Percentiles rank a stretch among this genome's conserved stretches.
phyloP scores from a whole-genome alignment of 2,888 invertebrate genomes.

The Idaea biselata region DNA sequence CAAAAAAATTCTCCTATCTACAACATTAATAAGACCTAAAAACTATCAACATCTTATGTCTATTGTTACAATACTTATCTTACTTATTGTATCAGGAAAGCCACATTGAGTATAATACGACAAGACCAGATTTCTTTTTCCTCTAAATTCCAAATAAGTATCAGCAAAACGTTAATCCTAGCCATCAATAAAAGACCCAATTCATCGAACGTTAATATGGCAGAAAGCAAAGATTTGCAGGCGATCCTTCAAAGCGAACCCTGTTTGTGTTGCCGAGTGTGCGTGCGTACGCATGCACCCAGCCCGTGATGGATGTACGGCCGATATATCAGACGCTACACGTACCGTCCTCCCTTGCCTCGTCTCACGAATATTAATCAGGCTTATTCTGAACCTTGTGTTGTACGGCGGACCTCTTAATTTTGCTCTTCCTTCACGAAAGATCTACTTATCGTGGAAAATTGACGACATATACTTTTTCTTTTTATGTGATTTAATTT shows the following conservation, averaged over 20 bases:
- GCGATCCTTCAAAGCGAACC: conserved; percentile 38
- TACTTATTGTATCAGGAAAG: background rate
- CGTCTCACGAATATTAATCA: conserved; percentile 60
- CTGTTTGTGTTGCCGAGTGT: conserved; percentile 32
- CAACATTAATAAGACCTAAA: background rate
- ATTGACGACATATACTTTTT: conserved; percentile 23
- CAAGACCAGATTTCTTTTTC: background rate
- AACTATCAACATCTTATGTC: background rate
- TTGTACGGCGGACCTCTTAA: conserved; percentile 44
- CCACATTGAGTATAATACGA: background rate
- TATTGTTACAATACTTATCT: background rate
- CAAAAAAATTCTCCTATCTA: background rate
- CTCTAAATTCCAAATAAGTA: conserved; percentile 17
- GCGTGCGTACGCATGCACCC: conserved; percentile 55
- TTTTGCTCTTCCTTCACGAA: conserved; percentile 40
- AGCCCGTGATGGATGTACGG: conserved; percentile 52
- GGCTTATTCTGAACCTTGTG: conserved; percentile 43
- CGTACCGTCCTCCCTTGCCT: conserved; percentile 38
- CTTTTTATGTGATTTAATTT: conserved; percentile 26
- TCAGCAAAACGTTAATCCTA: conserved; percentile 16
- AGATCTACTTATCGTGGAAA: conserved; percentile 21
- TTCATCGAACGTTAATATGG: conserved; percentile 22
- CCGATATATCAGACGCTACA: conserved; percentile 52
- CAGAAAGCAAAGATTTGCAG: conserved; percentile 32
- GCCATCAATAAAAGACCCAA: conserved; percentile 31